Percentiles rank a stretch among this genome's conserved stretches.
Conservation (phyloP, 2,888 invertebrate species). For the Neria commutata region DNA sequence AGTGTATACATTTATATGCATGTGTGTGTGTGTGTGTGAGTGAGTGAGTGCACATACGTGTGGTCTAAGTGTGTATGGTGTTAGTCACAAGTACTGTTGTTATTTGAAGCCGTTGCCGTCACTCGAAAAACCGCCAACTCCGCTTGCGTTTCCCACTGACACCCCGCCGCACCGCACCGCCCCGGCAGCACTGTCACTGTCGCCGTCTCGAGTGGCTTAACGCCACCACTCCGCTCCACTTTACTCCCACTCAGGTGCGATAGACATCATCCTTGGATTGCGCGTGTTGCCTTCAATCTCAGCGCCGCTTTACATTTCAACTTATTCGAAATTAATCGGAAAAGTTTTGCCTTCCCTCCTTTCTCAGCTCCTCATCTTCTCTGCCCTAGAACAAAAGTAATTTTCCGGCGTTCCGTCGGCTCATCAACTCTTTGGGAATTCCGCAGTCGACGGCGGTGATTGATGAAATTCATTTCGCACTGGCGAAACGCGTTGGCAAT, state of each 20-base stretch:
- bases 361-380: not conserved
- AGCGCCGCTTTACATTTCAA: not conserved
- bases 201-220: not conserved
- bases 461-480: slow-evolving; percentile 35
- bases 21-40: too few relatives aligned
- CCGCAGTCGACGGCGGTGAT: slow-evolving; percentile 30
- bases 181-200: not conserved
- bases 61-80: too few relatives aligned
- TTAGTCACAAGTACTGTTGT: not conserved
- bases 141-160: too few relatives aligned
- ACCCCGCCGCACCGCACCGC: too few relatives aligned
- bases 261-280: not conserved
- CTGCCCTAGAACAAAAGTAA: slow-evolving; percentile 33
- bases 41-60: too few relatives aligned
- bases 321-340: slow-evolving; percentile 37
- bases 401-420: slow-evolving; percentile 41
- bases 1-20: too few relatives aligned
- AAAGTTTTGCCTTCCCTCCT: slow-evolving; percentile 32
- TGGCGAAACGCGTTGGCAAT: slow-evolving; percentile 30
- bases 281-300: not conserved
- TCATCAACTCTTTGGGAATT: slow-evolving; percentile 41
- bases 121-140: too few relatives aligned
- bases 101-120: too few relatives aligned
- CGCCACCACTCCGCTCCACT: not conserved
- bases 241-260: too few relatives aligned